Conservation (phyloP, 23 tunicate species). For the Diplosoma virens region DNA sequence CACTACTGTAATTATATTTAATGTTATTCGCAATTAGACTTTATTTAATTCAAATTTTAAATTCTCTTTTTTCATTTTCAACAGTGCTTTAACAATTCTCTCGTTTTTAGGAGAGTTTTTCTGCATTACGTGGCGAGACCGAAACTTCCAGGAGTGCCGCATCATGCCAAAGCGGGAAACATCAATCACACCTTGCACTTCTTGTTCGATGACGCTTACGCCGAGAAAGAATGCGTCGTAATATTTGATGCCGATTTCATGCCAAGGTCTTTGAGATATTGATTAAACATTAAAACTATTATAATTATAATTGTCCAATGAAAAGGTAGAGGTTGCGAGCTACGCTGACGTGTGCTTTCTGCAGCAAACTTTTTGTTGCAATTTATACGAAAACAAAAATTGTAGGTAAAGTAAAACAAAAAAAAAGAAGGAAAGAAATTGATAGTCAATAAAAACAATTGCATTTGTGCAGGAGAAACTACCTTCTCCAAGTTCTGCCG, state of each 20-base stretch:
- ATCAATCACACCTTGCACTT: constrained; percentile 97
- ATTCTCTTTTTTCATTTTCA: background rate
- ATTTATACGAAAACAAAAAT: too few species aligned
- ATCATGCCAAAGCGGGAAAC: constrained; percentile 99
- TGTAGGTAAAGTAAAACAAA: too few species aligned
- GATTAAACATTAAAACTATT: background rate
- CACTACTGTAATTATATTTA: too few species aligned
- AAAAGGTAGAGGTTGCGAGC: background rate
- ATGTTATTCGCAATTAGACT: too few species aligned
- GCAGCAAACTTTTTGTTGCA: too few species aligned
- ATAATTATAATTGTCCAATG: background rate
- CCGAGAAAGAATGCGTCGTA: constrained; percentile 88
- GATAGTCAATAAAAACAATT: too few species aligned
- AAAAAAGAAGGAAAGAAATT: too few species aligned
- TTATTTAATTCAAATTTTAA: too few species aligned
- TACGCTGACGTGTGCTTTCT: too few species aligned
- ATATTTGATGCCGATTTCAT: constrained; percentile 98
- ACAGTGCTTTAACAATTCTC: background rate
- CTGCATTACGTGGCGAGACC: constrained; percentile 93
- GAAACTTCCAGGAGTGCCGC: constrained; percentile 96
- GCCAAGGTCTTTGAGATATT: constrained; percentile 97
- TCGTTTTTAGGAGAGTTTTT: constrained; percentile 55
- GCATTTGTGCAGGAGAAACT: constrained; percentile 78
- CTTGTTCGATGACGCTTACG: constrained; percentile 81
- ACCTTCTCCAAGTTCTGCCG: constrained; percentile 88